Conservation (phyloP, 2,113 vertebrate species). For the Lophura nycthemera region DNA sequence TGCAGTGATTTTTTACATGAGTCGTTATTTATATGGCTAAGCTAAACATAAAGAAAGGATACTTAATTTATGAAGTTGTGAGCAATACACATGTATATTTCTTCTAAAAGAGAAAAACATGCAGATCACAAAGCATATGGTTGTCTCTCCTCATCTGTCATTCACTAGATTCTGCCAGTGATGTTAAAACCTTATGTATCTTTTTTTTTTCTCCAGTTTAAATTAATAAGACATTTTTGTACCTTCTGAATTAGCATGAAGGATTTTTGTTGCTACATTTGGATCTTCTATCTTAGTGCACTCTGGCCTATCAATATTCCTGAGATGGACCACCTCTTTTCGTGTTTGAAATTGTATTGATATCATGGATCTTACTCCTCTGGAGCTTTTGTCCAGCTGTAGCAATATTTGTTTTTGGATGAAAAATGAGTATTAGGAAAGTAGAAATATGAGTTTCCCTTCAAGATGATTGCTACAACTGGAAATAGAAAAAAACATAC, state of each 20-base stretch:
- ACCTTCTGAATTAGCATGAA: neutral
- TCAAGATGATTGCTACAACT: neutral
- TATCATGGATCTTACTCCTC: neutral
- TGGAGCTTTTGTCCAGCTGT: neutral
- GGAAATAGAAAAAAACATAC: neutral
- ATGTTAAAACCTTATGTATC: neutral
- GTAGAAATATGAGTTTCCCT: neutral
- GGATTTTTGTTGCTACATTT: neutral
- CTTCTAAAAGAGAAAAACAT: slow-evolving; percentile 15
- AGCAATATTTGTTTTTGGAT: neutral
- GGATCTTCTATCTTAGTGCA: neutral
- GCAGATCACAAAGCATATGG: slow-evolving; percentile 21
- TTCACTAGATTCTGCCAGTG: slow-evolving; percentile 17
- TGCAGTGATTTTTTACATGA: neutral
- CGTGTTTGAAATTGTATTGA: neutral
- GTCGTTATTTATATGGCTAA: slow-evolving; percentile 28
- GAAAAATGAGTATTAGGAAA: neutral
- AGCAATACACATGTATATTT: slow-evolving; percentile 31
- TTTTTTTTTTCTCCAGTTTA: neutral
- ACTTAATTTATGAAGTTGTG: slow-evolving; percentile 70
- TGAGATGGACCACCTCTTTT: neutral
- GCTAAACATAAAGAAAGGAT: slow-evolving; percentile 59
- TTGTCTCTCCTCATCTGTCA: slow-evolving; percentile 23
- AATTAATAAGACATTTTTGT: neutral
- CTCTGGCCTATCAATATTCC: neutral